Percentiles rank a stretch among this genome's conserved stretches.
phyloP scores from a whole-genome alignment of 2,888 invertebrate genomes.

The Therioaphis trifolii region DNA sequence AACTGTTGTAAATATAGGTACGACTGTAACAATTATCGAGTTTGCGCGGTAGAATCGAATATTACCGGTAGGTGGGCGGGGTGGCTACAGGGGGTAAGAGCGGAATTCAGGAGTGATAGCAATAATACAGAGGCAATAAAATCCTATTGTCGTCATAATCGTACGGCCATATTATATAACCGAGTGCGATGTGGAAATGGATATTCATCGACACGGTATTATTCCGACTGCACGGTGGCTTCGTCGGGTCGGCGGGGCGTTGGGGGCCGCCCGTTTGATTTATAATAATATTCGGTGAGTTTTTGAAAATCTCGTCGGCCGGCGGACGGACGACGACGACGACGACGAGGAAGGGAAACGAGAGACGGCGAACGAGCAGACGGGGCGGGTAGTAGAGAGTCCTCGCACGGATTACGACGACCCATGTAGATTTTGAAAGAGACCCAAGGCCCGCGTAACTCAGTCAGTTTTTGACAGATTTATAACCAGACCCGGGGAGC shows the following conservation, averaged over 20 bases:
- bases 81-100: no score
- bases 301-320: constrained; percentile 56
- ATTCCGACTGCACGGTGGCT: constrained; percentile 22
- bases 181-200: constrained; percentile 33
- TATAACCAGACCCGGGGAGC: constrained; percentile 61
- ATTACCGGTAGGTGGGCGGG: no score
- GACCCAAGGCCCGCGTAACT: constrained; percentile 62
- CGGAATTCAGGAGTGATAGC: no score
- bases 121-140: no score
- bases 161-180: no score
- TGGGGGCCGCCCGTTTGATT: constrained; percentile 54
- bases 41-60: no score
- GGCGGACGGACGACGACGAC: neutral
- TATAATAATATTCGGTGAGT: constrained; percentile 58
- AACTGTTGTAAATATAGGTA: no score
- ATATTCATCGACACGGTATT: constrained; percentile 36
- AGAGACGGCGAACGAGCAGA: neutral
- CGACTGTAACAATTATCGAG: no score
- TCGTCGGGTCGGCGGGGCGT: neutral
- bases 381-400: neutral
- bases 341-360: neutral
- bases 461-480: constrained; percentile 63
- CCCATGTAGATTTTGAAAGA: constrained; percentile 59
- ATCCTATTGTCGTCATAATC: constrained; percentile 17
- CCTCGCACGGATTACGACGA: constrained; percentile 32